Conservation (phyloP, 53 echinoderm and acorn worm genomes). For the Henricia sp. region DNA sequence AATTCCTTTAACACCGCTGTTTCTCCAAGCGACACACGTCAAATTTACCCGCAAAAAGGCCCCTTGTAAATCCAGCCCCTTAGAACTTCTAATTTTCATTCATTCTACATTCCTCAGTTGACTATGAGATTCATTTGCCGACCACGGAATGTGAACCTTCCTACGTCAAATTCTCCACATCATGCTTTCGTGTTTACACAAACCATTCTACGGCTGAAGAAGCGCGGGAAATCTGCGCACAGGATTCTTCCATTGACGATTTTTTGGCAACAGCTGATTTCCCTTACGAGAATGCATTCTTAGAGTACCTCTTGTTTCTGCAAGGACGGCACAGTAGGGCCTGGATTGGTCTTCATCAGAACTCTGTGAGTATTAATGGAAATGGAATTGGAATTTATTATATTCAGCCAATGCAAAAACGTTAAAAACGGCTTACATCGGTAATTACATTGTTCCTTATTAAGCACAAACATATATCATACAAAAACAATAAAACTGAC, state of each 20-base stretch:
- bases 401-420: too few species aligned
- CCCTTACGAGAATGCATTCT: constrained; percentile 16
- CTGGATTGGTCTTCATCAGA: too few species aligned
- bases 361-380: too few species aligned
- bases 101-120: constrained; percentile 15
- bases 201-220: constrained; percentile 62
- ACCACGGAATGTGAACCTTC: background rate
- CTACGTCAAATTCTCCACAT: constrained; percentile 8
- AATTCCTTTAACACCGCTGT: too few species aligned
- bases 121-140: background rate
- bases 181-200: constrained; percentile 61
- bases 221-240: constrained; percentile 55
- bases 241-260: background rate
- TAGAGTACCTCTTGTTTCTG: constrained; percentile 30
- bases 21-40: too few species aligned
- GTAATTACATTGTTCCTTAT: too few species aligned
- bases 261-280: constrained; percentile 13
- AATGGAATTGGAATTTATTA: too few species aligned
- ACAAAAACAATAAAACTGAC: too few species aligned
- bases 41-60: too few species aligned
- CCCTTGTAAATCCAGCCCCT: too few species aligned
- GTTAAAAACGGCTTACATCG: too few species aligned
- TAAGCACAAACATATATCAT: too few species aligned
- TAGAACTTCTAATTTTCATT: background rate
- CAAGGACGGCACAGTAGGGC: background rate